Conservation (phyloP, 2,888 invertebrate genomes). For the Drosophila glabriapex region DNA sequence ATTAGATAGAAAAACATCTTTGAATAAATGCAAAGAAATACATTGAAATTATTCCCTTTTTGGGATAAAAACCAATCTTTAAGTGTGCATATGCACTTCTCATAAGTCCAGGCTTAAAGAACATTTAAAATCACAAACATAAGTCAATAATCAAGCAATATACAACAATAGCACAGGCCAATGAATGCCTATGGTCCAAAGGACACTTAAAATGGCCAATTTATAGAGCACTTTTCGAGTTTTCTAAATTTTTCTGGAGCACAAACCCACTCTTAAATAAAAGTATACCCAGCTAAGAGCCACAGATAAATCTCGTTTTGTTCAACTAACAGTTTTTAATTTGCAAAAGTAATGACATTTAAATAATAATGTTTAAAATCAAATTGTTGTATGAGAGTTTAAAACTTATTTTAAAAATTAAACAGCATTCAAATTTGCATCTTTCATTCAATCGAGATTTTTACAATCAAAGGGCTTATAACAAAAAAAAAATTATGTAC, state of each 20-base stretch:
- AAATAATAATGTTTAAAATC: neutral
- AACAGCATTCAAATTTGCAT: neutral
- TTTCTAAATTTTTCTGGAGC: too few relatives aligned
- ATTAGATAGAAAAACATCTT: neutral
- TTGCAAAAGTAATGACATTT: neutral
- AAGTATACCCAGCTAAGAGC: too few relatives aligned
- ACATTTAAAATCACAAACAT: neutral
- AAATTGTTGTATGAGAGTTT: neutral
- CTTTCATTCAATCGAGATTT: neutral
- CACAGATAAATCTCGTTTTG: neutral
- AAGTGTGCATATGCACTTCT: too few relatives aligned
- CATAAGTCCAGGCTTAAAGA: neutral
- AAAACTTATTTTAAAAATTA: neutral
- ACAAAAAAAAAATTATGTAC: conserved; percentile 15
- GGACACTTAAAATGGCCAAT: too few relatives aligned
- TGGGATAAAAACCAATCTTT: neutral
- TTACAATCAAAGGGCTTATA: conserved; percentile 27
- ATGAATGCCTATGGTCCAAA: too few relatives aligned
- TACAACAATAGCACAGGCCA: too few relatives aligned
- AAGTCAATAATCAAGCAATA: neutral
- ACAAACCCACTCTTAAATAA: too few relatives aligned
- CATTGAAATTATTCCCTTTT: neutral
- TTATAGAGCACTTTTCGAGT: too few relatives aligned
- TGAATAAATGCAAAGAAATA: neutral
- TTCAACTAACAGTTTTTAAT: conserved; percentile 4